Evolutionary conservation across 2,888 invertebrate species (phyloP), one percentile per base, ranked within the genome.

Genomic region (Cetonia aurata): DNA sequence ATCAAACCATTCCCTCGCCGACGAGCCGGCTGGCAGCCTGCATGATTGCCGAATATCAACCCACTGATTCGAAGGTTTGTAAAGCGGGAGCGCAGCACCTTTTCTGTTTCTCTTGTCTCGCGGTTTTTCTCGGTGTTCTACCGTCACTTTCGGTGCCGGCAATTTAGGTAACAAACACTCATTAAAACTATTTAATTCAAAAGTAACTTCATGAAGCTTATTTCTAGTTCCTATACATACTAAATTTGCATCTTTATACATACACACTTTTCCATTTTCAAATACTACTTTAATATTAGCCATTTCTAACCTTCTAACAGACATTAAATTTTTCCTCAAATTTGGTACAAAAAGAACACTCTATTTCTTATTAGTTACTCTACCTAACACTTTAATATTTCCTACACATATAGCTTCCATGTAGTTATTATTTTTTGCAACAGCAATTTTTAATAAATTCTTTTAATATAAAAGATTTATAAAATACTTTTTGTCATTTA

Each of bases 321-420:
- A 37, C 6, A 37, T 1, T 8, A 37, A 37, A 37, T 37, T 37
- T 37, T 8, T 37, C 8, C 37, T 37, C 6, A 37, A 37, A 6
- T 37, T 37, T 37, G 37, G 37, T 9, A 37, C 37, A 10, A 4
- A 17, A 19, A 19, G 9, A 4, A 19, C 19, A 52, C 19, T 52
- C 19, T 52, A 6, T 52, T 19, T 17, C 19, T 52, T 17, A 52
- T 52, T 52, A 9, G 3, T 52, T 3, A 52, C 3, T 19, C 15
- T 52, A 52, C 52, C 19, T 19, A 3, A 19, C 3, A 19, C 52
- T 17, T 19, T 19, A 17, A 52, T 52, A 9, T 3, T 10, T 19
- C 52, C 52, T 52, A 52, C 10, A 17, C 52, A 19, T 52, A 52
- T 9, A 6, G 52, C 52, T 15, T 10, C 15, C 52, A 52, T 50